Percentiles rank a stretch among this genome's conserved stretches.
phyloP scores from a whole-genome alignment of 2,797 vertebrate species.

The Pelobates cultripes region DNA sequence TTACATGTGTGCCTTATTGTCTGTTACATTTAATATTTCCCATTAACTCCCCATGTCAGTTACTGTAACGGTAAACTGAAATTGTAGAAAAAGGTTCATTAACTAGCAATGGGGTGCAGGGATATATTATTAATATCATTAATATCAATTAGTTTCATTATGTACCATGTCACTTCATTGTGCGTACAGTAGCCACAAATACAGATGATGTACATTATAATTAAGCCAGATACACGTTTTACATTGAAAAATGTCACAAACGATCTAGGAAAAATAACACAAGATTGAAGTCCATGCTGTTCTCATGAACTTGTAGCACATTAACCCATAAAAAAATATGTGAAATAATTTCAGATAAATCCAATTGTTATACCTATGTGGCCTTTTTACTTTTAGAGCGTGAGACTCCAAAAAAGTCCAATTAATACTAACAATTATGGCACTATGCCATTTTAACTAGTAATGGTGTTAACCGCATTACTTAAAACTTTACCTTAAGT shows the following conservation, averaged over 20 bases:
- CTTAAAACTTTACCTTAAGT: no score
- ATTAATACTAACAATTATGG: conserved; percentile 15
- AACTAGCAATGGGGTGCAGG: conserved; percentile 25
- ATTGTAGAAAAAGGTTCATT: conserved; percentile 23
- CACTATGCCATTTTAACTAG: background rate
- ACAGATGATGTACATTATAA: conserved; percentile 34
- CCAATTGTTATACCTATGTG: background rate
- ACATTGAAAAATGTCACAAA: conserved; percentile 27
- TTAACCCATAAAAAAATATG: background rate
- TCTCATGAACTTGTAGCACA: conserved; percentile 31
- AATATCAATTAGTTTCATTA: conserved; percentile 43
- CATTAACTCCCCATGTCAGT: background rate
- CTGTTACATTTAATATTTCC: no score
- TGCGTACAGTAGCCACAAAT: conserved; percentile 32
- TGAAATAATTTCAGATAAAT: conserved; percentile 1
- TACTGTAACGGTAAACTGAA: conserved; percentile 19
- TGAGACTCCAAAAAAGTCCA: conserved; percentile 23
- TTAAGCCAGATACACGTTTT: conserved; percentile 26
- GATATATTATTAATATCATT: conserved; percentile 39
- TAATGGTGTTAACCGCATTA: background rate
- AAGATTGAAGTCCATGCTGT: conserved; percentile 25
- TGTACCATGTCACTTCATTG: conserved; percentile 33
- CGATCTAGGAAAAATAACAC: conserved; percentile 16
- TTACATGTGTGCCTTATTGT: no score
- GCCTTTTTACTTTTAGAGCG: conserved; percentile 7